Base-by-base conservation (phyloP, 2,797 vertebrate genomes). In the Sorex maritimensis region DNA sequence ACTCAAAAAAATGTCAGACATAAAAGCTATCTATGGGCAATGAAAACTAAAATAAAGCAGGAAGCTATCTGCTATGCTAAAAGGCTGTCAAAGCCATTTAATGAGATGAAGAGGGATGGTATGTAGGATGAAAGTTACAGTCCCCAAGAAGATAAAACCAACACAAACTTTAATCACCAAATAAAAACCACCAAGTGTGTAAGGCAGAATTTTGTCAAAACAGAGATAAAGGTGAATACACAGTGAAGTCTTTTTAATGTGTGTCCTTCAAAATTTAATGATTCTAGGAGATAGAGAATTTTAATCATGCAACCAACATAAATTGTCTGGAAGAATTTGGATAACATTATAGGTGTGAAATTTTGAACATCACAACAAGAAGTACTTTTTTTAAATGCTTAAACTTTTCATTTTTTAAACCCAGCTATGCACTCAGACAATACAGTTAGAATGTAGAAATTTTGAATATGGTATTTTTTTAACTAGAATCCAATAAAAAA, bases 171-270 rank as follows among this genome's bases (percentile, higher is more conserved):
- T 44, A 83, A 80, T 94, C 38, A 65, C 34, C 75, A 65, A 63
- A 49, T 81, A 93, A 94, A 44, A 63, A 86, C 17, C 11, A n/a
- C 23, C 28, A 44, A 74, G 9, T 8, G 15, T n/a, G 61, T 61
- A 79, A 89, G 89, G 24, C 58, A 89, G 34, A 91, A 79, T 21
- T 44, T 74, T 41, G 26, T 83, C 49, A 83, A 86, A 82, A 86
- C 69, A 86, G 13, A 86, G 17, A 58, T 89, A 23, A 78, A 89
- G 23, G 68, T 86, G 23, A 78, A 92, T 79, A 89, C 15, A 72
- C 82, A 94, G 58, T 34, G 11, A 83, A 41, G 58, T 7, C 2
- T 4, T 38, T 15, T 94, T 80, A 71, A 69, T 74, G 34, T 74
- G 34, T 61, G 9, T 46, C 13, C n/a, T n/a, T 81, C 67, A 80